Percentiles rank a stretch among this genome's conserved stretches.
Evolutionary conservation across 2,797 vertebrate genomes (phyloP).

Genomic region (Phalloptychus januarius): DNA sequence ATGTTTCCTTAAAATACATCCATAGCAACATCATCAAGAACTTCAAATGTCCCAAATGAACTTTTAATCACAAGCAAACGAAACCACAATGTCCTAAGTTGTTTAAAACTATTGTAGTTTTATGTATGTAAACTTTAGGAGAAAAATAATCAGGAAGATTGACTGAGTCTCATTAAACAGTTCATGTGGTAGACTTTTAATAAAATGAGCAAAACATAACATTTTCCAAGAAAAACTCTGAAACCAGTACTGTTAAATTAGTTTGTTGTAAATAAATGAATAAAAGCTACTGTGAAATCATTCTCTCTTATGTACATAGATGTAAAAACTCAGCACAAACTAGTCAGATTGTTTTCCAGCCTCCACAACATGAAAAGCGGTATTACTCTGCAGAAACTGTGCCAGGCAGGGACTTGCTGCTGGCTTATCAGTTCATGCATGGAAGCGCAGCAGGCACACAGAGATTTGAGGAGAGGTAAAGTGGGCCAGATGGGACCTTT

Average conservation of each 20-base stretch:
- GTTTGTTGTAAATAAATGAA: neutral
- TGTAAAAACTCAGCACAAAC: neutral
- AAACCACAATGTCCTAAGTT: neutral
- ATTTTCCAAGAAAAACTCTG: neutral
- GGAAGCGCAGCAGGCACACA: constrained; percentile 11
- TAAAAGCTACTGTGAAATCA: neutral
- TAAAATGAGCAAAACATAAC: neutral
- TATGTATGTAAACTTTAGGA: neutral
- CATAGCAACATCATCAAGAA: neutral
- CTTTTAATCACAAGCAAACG: neutral
- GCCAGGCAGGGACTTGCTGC: constrained; percentile 4
- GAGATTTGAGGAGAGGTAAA: constrained; percentile 33
- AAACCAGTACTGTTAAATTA: neutral
- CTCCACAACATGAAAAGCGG: constrained; percentile 9
- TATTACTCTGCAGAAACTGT: constrained; percentile 12
- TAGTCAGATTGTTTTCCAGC: constrained; percentile 16
- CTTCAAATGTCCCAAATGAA: neutral
- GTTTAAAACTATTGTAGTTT: neutral
- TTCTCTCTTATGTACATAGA: neutral
- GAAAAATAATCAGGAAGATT: neutral
- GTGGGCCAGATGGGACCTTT: constrained; percentile 33
- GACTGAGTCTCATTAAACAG: neutral
- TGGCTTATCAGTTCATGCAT: constrained; percentile 31
- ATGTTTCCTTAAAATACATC: neutral
- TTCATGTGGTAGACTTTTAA: neutral